Evolutionary conservation across 2,888 invertebrate species (phyloP).

Genomic region (Coelinius sp.): DNA sequence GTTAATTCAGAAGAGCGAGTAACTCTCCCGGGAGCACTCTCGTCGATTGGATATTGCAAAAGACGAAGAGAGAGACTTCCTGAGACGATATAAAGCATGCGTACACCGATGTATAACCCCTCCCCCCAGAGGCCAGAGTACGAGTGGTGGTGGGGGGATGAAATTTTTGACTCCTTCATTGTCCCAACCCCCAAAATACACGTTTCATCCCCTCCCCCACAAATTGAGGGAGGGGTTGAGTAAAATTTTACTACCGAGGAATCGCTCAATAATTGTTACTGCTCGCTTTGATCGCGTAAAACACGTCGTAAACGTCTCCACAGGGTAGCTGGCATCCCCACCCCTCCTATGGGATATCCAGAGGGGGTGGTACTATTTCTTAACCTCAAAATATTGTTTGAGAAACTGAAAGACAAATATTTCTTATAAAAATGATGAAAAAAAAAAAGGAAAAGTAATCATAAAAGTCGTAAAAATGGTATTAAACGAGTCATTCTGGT

Average conservation of each 20-base stretch:
- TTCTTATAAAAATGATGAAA: background rate
- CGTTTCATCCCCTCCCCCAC: background rate
- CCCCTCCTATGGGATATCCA: slow-evolving; percentile 8
- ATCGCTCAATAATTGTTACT: slow-evolving; percentile 70
- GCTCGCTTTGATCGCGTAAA: slow-evolving; percentile 70
- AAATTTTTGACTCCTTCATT: background rate
- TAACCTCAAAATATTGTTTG: background rate
- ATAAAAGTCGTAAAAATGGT: background rate
- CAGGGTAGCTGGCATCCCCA: background rate
- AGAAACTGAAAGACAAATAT: no score
- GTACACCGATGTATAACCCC: background rate
- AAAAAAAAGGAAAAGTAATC: background rate
- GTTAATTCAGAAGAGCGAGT: background rate
- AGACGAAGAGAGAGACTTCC: slow-evolving; percentile 23
- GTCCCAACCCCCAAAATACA: background rate
- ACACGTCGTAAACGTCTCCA: slow-evolving; percentile 67
- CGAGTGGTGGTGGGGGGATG: background rate
- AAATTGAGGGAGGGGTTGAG: slow-evolving; percentile 51
- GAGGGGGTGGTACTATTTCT: background rate
- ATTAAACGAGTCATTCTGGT: background rate
- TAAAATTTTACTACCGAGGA: slow-evolving; percentile 69
- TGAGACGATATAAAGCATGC: slow-evolving; percentile 27
- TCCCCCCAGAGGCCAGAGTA: no score
- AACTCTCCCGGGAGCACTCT: slow-evolving; percentile 45
- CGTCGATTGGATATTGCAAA: slow-evolving; percentile 41